Evolutionary conservation across 2,888 invertebrate genomes (phyloP).

Genomic region (Sinohyriopsis cumingii): DNA sequence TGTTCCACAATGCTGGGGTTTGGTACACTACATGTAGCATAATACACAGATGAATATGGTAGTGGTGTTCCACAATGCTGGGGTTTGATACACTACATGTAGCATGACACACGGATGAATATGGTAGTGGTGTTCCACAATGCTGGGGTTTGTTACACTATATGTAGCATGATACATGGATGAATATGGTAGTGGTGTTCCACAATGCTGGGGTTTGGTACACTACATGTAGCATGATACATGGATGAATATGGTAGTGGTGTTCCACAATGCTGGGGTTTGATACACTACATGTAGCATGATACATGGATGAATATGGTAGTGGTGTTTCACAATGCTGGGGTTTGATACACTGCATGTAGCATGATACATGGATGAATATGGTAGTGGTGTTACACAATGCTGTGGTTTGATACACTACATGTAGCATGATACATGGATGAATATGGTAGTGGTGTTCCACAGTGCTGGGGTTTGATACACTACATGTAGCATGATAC

Average conservation of each 20-base stretch:
- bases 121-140: too few relatives aligned
- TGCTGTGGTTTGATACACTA: neutral
- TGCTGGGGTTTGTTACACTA: neutral
- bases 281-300: neutral
- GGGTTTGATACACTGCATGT: neutral
- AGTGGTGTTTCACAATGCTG: neutral
- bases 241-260: too few relatives aligned
- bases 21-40: neutral
- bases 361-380: too few relatives aligned
- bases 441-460: neutral
- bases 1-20: neutral
- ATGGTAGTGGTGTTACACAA: too few relatives aligned
- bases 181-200: neutral
- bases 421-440: slow-evolving; percentile 77
- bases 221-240: too few relatives aligned
- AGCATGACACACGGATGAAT: too few relatives aligned
- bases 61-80: neutral
- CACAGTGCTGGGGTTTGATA: neutral
- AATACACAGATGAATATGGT: slow-evolving; percentile 79
- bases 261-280: neutral
- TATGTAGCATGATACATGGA: slow-evolving; percentile 77
- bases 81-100: neutral
- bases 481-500: too few relatives aligned
- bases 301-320: slow-evolving; percentile 78
- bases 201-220: neutral